These are phyloP conservation scores for Idris sp. DNA, from an alignment of 1,140 invertebrate species.

Conservation along the genomic window DNA sequence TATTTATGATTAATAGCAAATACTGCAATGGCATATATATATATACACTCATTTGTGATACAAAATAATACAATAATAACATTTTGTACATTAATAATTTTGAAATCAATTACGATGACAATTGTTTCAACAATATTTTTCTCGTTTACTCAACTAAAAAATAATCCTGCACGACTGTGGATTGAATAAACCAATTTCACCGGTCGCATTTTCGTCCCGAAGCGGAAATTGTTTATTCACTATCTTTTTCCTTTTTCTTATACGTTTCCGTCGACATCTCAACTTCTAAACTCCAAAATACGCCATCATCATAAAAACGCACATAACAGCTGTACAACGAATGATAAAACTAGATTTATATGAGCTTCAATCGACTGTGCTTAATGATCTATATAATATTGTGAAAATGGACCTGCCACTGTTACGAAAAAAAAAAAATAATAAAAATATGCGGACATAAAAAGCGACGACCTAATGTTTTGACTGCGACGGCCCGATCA, in stretches of 20 bases:
- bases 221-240: too few relatives aligned
- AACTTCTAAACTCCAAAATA: conserved; percentile 55
- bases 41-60: conserved; percentile 26
- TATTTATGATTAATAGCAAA: conserved; percentile 28
- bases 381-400: conserved; percentile 48
- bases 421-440: conserved; percentile 56
- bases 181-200: not conserved
- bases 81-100: too few relatives aligned
- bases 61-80: not conserved
- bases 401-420: conserved; percentile 63
- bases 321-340: conserved; percentile 54
- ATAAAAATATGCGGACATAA: conserved; percentile 55
- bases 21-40: conserved; percentile 57
- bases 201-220: not conserved
- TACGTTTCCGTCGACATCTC: conserved; percentile 11
- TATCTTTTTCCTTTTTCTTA: too few relatives aligned
- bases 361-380: conserved; percentile 50
- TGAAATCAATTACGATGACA: too few relatives aligned
- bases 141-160: too few relatives aligned
- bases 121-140: too few relatives aligned
- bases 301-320: conserved; percentile 23
- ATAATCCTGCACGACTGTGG: too few relatives aligned
- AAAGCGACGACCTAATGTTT: conserved; percentile 51
- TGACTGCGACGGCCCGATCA: conserved; percentile 52
- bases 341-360: conserved; percentile 61